These are phyloP conservation scores for Zaprionus ghesquierei DNA, from an alignment of 1,140 invertebrate genomes.

Conservation along the genomic window DNA sequence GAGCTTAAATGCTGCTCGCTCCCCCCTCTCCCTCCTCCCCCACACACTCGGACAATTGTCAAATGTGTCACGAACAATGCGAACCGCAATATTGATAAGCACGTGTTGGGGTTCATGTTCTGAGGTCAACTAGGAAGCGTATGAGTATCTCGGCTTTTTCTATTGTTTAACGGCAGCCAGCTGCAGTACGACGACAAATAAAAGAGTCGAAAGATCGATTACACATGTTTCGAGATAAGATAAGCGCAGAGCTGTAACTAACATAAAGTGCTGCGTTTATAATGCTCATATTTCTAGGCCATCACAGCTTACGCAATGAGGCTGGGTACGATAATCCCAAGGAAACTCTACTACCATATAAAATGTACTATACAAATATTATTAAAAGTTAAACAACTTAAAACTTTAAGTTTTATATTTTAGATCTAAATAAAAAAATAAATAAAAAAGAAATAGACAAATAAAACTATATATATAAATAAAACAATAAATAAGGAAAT, in stretches of 20 bases:
- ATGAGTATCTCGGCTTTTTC: slow-evolving; percentile 23
- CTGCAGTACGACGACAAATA: too few species aligned
- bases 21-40: not conserved
- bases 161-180: slow-evolving; percentile 58
- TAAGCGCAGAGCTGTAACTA: not conserved
- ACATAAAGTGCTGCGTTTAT: not conserved
- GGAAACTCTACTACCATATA: too few species aligned
- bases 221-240: slow-evolving; percentile 36
- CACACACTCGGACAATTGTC: slow-evolving; percentile 34
- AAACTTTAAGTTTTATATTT: too few species aligned
- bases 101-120: slow-evolving; percentile 66
- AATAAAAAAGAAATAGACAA: too few species aligned
- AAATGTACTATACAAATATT: not conserved
- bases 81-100: slow-evolving; percentile 66
- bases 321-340: too few species aligned
- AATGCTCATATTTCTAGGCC: not conserved
- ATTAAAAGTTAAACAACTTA: too few species aligned
- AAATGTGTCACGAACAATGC: slow-evolving; percentile 62
- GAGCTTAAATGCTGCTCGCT: not conserved
- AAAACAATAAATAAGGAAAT: too few species aligned
- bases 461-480: too few species aligned
- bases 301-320: not conserved
- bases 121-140: slow-evolving; percentile 67
- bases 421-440: too few species aligned
- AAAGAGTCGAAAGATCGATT: slow-evolving; percentile 39